Percentiles rank a stretch among this genome's conserved stretches.
These are phyloP conservation scores for Callopanchax toddi DNA, from an alignment of 2,113 vertebrate species.

Conservation along the genomic window DNA sequence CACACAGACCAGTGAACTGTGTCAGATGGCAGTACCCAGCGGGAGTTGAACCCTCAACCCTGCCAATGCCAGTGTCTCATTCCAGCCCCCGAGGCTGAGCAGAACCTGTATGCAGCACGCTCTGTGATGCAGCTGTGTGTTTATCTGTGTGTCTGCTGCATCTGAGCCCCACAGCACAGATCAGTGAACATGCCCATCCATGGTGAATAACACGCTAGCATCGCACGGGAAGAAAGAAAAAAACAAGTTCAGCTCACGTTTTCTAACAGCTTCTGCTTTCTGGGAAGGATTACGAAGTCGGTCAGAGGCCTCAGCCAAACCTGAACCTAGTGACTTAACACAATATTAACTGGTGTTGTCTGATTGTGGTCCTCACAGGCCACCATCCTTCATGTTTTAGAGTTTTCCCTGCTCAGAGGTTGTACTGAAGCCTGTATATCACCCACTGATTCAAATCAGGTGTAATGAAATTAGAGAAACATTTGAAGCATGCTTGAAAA, in stretches of 20 bases:
- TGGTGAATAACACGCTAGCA: slow-evolving; percentile 38
- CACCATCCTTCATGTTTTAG: too few relatives aligned
- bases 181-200: slow-evolving; percentile 50
- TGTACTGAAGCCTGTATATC: too few relatives aligned
- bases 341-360: too few relatives aligned
- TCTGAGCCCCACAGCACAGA: slow-evolving; percentile 58
- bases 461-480: too few relatives aligned
- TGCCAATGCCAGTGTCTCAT: slow-evolving; percentile 37
- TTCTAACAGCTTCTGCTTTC: background rate
- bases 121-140: slow-evolving; percentile 29
- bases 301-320: background rate
- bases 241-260: slow-evolving; percentile 6
- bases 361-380: too few relatives aligned
- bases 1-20: slow-evolving; percentile 34
- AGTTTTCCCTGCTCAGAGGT: too few relatives aligned
- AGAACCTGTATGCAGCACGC: slow-evolving; percentile 30
- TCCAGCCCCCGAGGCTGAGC: slow-evolving; percentile 43
- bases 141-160: slow-evolving; percentile 31
- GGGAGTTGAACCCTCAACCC: slow-evolving; percentile 60
- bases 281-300: background rate
- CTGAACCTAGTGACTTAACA: too few relatives aligned
- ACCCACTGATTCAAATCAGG: too few relatives aligned
- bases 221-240: slow-evolving; percentile 6
- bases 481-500: too few relatives aligned
- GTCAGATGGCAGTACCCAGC: slow-evolving; percentile 29